Conservation (phyloP, 2,888 invertebrate species). For the Phyllotreta striolata region DNA sequence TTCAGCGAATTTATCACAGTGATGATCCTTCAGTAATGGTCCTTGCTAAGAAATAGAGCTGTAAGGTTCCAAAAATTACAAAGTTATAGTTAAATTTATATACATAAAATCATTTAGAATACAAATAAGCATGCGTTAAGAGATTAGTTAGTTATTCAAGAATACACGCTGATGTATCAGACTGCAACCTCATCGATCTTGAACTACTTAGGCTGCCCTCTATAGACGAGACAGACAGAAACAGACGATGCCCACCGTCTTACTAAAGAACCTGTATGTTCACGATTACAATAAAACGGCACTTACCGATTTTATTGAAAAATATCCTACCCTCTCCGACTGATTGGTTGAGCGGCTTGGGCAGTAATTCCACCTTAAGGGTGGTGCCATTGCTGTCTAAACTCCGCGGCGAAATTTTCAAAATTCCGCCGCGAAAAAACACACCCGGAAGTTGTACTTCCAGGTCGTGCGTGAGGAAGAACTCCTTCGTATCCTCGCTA, state of each 20-base stretch:
- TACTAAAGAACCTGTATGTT: not conserved
- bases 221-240: slow-evolving; percentile 8
- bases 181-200: too few relatives aligned
- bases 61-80: too few relatives aligned
- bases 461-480: slow-evolving; percentile 80
- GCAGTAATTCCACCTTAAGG: slow-evolving; percentile 75
- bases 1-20: too few relatives aligned
- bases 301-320: slow-evolving; percentile 76
- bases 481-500: slow-evolving; percentile 70
- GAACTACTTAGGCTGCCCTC: not conserved
- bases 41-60: too few relatives aligned
- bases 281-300: not conserved
- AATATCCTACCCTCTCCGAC: slow-evolving; percentile 66
- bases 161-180: too few relatives aligned
- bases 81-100: too few relatives aligned
- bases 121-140: too few relatives aligned
- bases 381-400: slow-evolving; percentile 79
- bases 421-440: slow-evolving; percentile 75
- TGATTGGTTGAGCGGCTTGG: slow-evolving; percentile 57
- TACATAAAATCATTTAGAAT: too few relatives aligned
- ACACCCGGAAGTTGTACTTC: slow-evolving; percentile 75
- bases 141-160: too few relatives aligned
- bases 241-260: not conserved
- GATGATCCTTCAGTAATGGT: too few relatives aligned
- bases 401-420: slow-evolving; percentile 77